Evolutionary conservation across 1,140 invertebrate species (phyloP).

Genomic region (Micrasema minimum): DNA sequence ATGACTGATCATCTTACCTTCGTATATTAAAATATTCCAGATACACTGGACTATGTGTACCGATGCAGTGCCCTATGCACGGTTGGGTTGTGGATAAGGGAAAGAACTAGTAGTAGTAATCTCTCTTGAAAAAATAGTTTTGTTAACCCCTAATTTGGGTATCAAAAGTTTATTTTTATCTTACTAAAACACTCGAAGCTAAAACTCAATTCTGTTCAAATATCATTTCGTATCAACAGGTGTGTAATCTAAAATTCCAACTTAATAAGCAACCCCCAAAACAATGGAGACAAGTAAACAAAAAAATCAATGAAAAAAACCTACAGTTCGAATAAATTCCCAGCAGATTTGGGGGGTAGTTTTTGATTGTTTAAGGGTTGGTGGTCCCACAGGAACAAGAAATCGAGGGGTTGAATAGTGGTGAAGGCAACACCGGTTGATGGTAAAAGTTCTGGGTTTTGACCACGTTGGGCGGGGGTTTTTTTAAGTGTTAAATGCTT

Average conservation of each 20-base stretch:
- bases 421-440: neutral
- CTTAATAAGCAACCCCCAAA: neutral
- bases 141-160: too few relatives aligned
- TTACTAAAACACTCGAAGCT: too few relatives aligned
- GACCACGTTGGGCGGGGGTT: conserved; percentile 15
- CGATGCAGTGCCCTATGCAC: too few relatives aligned
- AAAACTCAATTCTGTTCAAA: too few relatives aligned
- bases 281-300: conserved; percentile 9
- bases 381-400: conserved; percentile 25
- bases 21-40: too few relatives aligned
- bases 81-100: too few relatives aligned
- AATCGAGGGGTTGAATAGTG: conserved; percentile 5
- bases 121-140: too few relatives aligned
- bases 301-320: conserved; percentile 14
- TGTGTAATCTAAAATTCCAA: conserved; percentile 1
- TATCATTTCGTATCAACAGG: conserved; percentile 24
- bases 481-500: conserved; percentile 31
- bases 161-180: too few relatives aligned
- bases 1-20: too few relatives aligned
- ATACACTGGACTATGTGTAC: too few relatives aligned
- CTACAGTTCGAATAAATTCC: conserved; percentile 23
- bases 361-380: conserved; percentile 24
- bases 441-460: conserved; percentile 25
- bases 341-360: conserved; percentile 9
- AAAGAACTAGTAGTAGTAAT: too few relatives aligned